Base-by-base conservation (phyloP, 2,797 vertebrate species). In the Leptodactylus fallax region DNA sequence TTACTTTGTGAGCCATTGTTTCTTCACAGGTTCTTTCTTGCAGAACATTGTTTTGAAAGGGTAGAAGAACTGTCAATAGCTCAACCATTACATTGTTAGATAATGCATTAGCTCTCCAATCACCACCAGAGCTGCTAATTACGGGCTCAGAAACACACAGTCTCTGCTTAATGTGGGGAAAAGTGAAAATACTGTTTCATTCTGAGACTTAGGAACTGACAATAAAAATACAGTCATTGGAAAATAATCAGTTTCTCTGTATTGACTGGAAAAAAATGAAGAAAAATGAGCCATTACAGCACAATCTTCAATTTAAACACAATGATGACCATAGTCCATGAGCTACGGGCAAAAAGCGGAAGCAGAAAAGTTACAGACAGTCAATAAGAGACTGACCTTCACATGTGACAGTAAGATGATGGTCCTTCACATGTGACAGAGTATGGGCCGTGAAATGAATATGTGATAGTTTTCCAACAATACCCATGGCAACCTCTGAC, bases 401-500 rank as follows among this genome's bases (percentile, higher is more conserved):
- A 76, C 81, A 69, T 81, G 53, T 78, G 79, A 87, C 49, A 83
- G 69, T 76, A 63, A 87, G 61, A 81, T 87, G 72, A 74, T 60
- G 56, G 65, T 27, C n/a, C 25, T 74, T 87, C 53, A 81, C 47
- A 81, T 76, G 69, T 87, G 85, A 87, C 63, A 81, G 53, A 80
- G 85, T 72, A 23, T 55, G 11, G 79, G 79, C 69, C 45, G 63
- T 25, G 79, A 77, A 87, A 81, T 80, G 61, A 79, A 56, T 79
- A 86, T 69, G 77, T 71, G 77, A 86, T 80, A 65, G 53, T 67
- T 79, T 80, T 86, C 80, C 27, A 86, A 86, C 77, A 69, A 79
- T 86, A 86, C 79, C 85, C 74, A 58, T 72, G 85, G 51, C 77
- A 80, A 56, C 63, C 78, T 80, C 77, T 60, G 45, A 53, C 55